A percentile compares a stretch with the other conserved stretches of the same genome.
Conservation (phyloP, 2,113 vertebrate genomes). For the Ptyas mucosa region DNA sequence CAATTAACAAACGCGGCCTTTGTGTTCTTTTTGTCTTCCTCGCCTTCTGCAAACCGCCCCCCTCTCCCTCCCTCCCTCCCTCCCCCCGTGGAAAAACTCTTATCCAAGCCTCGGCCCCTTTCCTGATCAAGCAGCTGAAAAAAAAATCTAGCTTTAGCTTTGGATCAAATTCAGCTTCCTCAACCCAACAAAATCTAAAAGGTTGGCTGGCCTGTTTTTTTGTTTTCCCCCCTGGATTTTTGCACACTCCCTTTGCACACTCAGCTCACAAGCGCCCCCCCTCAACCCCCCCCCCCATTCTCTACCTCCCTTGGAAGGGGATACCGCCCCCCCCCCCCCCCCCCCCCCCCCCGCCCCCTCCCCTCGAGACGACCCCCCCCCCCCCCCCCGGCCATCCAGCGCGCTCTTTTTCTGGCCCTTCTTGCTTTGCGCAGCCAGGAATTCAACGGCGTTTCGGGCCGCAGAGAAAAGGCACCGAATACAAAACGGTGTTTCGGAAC, state of each 20-base stretch:
- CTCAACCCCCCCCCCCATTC: not conserved
- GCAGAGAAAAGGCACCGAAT: not conserved
- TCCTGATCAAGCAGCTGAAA: not conserved
- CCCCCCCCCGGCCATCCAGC: not conserved
- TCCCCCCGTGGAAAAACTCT: not conserved
- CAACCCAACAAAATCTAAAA: not conserved
- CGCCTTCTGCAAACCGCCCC: not conserved
- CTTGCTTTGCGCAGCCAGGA: not conserved
- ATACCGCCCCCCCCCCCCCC: not conserved
- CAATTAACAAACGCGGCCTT: not conserved
- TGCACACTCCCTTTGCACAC: not conserved
- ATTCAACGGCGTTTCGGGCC: not conserved
- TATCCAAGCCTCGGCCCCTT: not conserved
- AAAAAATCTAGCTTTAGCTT: not conserved
- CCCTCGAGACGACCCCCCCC: no score
- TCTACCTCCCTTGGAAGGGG: not conserved
- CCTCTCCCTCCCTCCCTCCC: rapidly evolving
- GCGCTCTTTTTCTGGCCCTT: not conserved
- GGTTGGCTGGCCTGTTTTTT: no score
- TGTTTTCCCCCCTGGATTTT: not conserved
- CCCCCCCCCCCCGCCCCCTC: not conserved
- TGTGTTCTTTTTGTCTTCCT: not conserved
- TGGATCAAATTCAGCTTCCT: not conserved
- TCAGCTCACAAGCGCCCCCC: not conserved
- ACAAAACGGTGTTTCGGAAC: slow-evolving; percentile 22